Base-by-base conservation (phyloP, 2,797 vertebrate genomes). In the Gadopsis marmoratus region DNA sequence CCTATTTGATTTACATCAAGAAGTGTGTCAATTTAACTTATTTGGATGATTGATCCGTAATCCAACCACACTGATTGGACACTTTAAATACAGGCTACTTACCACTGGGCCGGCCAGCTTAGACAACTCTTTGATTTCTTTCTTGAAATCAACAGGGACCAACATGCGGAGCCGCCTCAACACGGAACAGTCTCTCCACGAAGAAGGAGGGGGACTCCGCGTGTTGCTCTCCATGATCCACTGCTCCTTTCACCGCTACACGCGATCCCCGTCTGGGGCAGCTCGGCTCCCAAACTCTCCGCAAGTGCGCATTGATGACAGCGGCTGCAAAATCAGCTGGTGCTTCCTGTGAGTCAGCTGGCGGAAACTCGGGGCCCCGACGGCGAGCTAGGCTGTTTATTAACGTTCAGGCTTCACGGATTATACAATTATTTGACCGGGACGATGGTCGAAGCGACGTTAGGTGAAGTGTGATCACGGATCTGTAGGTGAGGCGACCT, bases 41-140 rank as follows among this genome's bases (percentile, higher is more conserved):
- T 19, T 19, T 16, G 1, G 9, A 39, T 31, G 1, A 33, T n/a
- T 29, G 35, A 45, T 53, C 10, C 43, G n/a, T 33, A 45, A 47
- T 47, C 16, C 29, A n/a, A n/a, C 2, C 6, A n/a, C 3, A 43
- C 6, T 76, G 35, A 74, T 1, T 31, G n/a, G 8, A 43, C 31
- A 23, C 3, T 58, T 33, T 17, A 35, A 68, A 33, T 2, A 21
- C 11, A 63, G 0, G 31, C 1, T 41, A 87, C 95, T 93, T 45
- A 95, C 94, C 92, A 94, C 86, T 3, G 95, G 94, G n/a, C 71
- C 63, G 3, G 94, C 82, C 51, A 95, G 63, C 79, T 76, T 69
- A 7, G 8, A 66, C 39, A 95, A 4, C 41, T 90, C 73, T 63
- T 64, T 72, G 3, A 91, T 29, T 87, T 96, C 94, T 45, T 53